Evolutionary conservation across 2,113 vertebrate species (phyloP).

Genomic region (Phyllostomus discolor): DNA sequence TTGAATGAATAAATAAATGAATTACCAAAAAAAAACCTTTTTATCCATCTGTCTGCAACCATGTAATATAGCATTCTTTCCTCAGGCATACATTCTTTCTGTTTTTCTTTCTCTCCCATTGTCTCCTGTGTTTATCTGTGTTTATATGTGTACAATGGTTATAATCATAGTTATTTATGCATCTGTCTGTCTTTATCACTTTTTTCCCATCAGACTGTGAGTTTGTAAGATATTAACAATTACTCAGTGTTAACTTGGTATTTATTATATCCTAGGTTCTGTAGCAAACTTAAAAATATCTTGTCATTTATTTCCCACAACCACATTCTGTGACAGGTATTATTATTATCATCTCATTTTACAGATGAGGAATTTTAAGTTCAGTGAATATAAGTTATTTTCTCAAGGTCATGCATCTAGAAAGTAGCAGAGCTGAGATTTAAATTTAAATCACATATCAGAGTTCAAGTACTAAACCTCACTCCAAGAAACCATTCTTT

Average conservation of each 20-base stretch:
- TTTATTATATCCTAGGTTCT: conserved; percentile 15
- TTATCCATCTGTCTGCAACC: not conserved
- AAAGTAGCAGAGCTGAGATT: not conserved
- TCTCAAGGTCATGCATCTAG: conserved; percentile 26
- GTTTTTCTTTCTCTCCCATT: not conserved
- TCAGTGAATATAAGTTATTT: conserved; percentile 34
- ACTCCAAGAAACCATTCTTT: not conserved
- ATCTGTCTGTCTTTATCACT: not conserved
- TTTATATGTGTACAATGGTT: not conserved
- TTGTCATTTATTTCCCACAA: not conserved
- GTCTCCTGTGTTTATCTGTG: not conserved
- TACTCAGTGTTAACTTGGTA: not conserved
- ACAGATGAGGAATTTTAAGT: conserved; percentile 39
- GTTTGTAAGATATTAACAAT: not conserved
- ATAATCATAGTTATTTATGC: not conserved
- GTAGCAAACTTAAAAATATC: not conserved
- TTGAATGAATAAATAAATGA: not conserved
- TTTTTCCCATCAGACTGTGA: not conserved
- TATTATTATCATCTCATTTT: conserved; percentile 40
- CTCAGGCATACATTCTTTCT: not conserved
- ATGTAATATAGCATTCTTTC: not conserved
- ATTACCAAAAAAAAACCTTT: not conserved
- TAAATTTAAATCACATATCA: conserved; percentile 23
- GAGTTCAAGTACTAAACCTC: conserved; percentile 17
- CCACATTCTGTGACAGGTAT: not conserved